A percentile compares a stretch with the other conserved stretches of the same genome.
Evolutionary conservation across 2,888 invertebrate species (phyloP).

Genomic region (Cryptocephalus moraei): DNA sequence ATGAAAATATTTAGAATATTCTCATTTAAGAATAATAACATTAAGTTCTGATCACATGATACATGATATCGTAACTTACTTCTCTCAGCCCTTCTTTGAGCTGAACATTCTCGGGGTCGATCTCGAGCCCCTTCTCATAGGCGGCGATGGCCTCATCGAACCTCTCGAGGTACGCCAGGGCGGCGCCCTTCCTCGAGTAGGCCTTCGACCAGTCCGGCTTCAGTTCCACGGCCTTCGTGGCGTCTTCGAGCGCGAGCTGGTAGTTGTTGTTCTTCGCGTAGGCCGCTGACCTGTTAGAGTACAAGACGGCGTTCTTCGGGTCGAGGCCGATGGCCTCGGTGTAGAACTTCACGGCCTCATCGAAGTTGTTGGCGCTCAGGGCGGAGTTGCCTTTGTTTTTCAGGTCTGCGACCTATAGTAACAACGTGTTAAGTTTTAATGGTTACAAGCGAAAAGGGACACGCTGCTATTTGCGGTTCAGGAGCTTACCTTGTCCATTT

Average conservation of each 20-base stretch:
- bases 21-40: too few relatives aligned
- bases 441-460: too few relatives aligned
- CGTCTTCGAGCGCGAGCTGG: slow-evolving; percentile 68
- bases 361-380: slow-evolving; percentile 62
- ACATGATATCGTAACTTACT: slow-evolving; percentile 30
- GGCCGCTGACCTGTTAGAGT: slow-evolving; percentile 86
- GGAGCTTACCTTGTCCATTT: too few relatives aligned
- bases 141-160: slow-evolving; percentile 65
- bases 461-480: too few relatives aligned
- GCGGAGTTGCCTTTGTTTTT: slow-evolving; percentile 85
- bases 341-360: slow-evolving; percentile 71
- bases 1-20: too few relatives aligned
- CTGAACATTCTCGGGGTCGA: slow-evolving; percentile 65
- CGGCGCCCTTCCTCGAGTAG: slow-evolving; percentile 82
- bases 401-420: slow-evolving; percentile 59
- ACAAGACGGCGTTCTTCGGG: slow-evolving; percentile 75
- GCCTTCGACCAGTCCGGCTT: slow-evolving; percentile 84
- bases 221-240: slow-evolving; percentile 67
- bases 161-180: slow-evolving; percentile 65
- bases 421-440: slow-evolving; percentile 9
- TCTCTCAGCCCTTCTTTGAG: slow-evolving; percentile 58
- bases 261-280: slow-evolving; percentile 73
- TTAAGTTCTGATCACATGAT: not conserved
- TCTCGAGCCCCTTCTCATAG: slow-evolving; percentile 61
- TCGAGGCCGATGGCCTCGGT: slow-evolving; percentile 74